These are phyloP conservation scores for Celastrina argiolus DNA, from an alignment of 2,888 invertebrate genomes.

Conservation along the genomic window DNA sequence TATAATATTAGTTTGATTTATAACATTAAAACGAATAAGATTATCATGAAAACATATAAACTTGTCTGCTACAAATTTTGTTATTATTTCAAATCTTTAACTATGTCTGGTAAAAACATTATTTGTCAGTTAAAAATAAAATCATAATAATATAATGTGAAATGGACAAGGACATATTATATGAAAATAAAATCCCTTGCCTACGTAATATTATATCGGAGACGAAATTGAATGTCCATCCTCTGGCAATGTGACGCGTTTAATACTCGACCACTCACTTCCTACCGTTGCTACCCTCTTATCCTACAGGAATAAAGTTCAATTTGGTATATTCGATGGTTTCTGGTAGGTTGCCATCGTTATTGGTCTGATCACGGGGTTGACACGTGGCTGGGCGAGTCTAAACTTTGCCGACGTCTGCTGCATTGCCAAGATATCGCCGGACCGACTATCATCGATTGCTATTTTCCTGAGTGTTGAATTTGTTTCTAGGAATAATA, in stretches of 20 bases:
- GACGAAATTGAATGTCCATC: conserved; percentile 36
- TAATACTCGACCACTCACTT: conserved; percentile 22
- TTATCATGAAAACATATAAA: too few relatives aligned
- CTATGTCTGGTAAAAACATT: too few relatives aligned
- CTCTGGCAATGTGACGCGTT: conserved; percentile 32
- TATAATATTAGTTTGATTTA: too few relatives aligned
- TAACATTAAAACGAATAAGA: too few relatives aligned
- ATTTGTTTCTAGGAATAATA: not conserved
- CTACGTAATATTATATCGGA: conserved; percentile 6
- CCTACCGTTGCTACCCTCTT: conserved; percentile 16
- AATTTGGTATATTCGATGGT: conserved; percentile 21
- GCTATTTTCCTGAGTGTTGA: not conserved
- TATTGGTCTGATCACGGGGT: conserved; percentile 67
- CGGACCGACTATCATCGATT: conserved; percentile 25
- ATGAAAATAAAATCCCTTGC: not conserved
- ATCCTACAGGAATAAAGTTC: conserved; percentile 23
- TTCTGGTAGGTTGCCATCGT: conserved; percentile 31
- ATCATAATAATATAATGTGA: not conserved
- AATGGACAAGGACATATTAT: not conserved
- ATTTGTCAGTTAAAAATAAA: too few relatives aligned
- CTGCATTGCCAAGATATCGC: conserved; percentile 41
- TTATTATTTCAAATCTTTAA: too few relatives aligned
- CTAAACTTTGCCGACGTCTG: conserved; percentile 59
- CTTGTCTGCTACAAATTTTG: too few relatives aligned
- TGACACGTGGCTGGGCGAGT: conserved; percentile 55